Percentiles rank a stretch among this genome's conserved stretches.
Conservation (phyloP, 2,888 invertebrate species). For the Hololepta plana region DNA sequence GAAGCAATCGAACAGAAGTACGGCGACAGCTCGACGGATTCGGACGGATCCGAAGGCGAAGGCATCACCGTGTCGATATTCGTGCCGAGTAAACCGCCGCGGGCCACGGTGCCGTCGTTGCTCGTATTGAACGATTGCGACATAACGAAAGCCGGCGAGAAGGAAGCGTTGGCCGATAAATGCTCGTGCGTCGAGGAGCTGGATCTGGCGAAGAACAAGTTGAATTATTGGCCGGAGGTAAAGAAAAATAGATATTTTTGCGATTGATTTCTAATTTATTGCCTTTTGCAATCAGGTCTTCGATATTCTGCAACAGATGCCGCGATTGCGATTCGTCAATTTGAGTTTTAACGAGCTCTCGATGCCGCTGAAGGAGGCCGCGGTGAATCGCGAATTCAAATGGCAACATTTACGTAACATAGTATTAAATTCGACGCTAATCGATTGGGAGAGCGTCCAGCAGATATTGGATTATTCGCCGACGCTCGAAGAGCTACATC, state of each 20-base stretch:
- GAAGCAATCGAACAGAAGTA: constrained; percentile 84
- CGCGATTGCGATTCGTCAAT: constrained; percentile 78
- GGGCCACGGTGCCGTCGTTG: constrained; percentile 59
- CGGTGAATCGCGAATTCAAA: constrained; percentile 17
- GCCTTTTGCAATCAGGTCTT: too few species aligned
- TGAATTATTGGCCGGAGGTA: constrained; percentile 79
- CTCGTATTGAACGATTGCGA: constrained; percentile 82
- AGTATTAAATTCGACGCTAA: constrained; percentile 72
- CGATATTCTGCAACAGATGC: constrained; percentile 72
- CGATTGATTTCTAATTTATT: too few species aligned
- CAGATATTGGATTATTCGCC: constrained; percentile 57
- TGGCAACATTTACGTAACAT: constrained; percentile 54
- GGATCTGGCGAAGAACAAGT: constrained; percentile 83
- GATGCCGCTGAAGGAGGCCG: constrained; percentile 39
- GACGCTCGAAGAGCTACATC: constrained; percentile 75
- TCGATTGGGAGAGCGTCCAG: constrained; percentile 71
- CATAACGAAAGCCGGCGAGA: constrained; percentile 77
- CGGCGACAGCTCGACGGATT: constrained; percentile 35
- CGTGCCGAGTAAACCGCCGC: constrained; percentile 66
- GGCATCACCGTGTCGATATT: constrained; percentile 68
- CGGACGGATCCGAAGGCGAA: constrained; percentile 38
- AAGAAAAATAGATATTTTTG: constrained; percentile 12
- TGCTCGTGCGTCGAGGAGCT: constrained; percentile 84
- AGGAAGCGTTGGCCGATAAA: constrained; percentile 58
- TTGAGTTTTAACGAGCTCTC: constrained; percentile 75